A percentile compares a stretch with the other conserved stretches of the same genome.
These are phyloP conservation scores for Eurypyga helias DNA, from an alignment of 2,113 vertebrate species.

Conservation along the genomic window DNA sequence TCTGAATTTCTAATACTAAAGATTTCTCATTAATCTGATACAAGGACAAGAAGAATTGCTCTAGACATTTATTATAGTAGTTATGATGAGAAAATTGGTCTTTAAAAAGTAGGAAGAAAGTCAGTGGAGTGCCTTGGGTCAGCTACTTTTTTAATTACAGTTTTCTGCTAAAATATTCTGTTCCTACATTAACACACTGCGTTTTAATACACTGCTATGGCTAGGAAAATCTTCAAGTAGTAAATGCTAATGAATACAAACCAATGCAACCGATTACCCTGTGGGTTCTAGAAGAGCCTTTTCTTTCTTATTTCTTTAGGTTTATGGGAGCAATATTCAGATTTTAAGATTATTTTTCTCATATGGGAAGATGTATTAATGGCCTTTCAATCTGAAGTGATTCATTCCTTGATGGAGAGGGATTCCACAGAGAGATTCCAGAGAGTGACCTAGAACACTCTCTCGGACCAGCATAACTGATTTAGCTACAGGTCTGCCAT, in stretches of 20 bases:
- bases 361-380: background rate
- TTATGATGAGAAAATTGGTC: background rate
- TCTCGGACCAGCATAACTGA: background rate
- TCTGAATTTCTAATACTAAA: background rate
- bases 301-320: background rate
- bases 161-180: background rate
- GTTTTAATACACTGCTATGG: background rate
- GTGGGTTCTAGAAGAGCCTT: background rate
- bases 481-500: background rate
- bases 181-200: background rate
- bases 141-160: background rate
- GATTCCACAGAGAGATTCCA: background rate
- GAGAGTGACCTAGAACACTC: background rate
- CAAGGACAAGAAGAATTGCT: background rate
- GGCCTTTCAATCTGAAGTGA: background rate
- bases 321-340: background rate
- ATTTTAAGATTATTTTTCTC: background rate
- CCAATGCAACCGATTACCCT: rapidly evolving
- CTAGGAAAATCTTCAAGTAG: background rate
- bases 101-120: background rate
- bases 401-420: background rate
- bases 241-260: background rate
- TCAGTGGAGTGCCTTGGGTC: background rate
- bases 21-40: background rate
- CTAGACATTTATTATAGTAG: background rate